Conservation (phyloP, 2,113 vertebrate genomes). For the Drymodes brunneopygia region DNA sequence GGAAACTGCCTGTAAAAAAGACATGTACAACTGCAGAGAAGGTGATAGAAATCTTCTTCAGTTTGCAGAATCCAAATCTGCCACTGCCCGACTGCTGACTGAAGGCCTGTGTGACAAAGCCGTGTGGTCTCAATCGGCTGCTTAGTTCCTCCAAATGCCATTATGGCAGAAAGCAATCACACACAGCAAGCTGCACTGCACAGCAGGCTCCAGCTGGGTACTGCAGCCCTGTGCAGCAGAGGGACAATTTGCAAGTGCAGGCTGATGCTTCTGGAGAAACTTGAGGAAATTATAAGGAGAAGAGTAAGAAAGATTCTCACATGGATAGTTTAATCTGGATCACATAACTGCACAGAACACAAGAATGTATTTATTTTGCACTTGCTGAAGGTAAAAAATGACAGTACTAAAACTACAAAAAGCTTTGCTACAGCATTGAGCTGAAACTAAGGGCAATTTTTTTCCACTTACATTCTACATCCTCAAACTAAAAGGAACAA, state of each 20-base stretch:
- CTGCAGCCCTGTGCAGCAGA: background rate
- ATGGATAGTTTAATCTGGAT: background rate
- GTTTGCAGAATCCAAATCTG: background rate
- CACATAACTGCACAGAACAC: background rate
- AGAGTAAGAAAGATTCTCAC: background rate
- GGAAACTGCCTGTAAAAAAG: background rate
- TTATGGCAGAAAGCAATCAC: background rate
- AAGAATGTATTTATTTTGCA: background rate
- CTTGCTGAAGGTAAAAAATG: background rate
- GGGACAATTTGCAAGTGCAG: background rate
- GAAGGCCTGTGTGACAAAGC: background rate
- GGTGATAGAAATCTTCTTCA: background rate
- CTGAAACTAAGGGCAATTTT: background rate
- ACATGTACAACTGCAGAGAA: rapidly evolving
- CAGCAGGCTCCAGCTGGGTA: background rate
- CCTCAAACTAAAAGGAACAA: background rate
- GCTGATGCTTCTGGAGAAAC: background rate
- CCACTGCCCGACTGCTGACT: background rate
- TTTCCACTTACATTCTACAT: background rate
- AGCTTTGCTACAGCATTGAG: background rate
- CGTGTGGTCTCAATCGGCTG: background rate
- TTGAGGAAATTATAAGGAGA: background rate
- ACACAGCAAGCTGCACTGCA: background rate
- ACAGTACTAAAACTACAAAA: background rate
- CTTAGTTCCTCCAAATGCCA: background rate